Conservation (phyloP, 2,888 invertebrate genomes). For the Anoplius nigerrimus region DNA sequence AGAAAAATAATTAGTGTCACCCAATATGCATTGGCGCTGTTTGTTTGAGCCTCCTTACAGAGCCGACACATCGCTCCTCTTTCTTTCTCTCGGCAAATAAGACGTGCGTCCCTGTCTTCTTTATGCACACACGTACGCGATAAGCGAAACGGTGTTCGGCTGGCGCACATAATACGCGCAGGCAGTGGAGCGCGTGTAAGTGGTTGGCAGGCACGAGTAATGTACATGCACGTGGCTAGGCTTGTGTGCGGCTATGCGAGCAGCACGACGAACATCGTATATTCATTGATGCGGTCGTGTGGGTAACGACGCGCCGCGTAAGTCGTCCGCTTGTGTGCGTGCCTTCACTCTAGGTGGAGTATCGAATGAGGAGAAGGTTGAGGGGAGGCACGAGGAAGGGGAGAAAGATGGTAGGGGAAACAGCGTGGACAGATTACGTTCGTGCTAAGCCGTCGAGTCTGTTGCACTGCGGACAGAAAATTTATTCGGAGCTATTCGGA, state of each 20-base stretch:
- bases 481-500: background rate
- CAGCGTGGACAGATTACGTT: conserved; percentile 42
- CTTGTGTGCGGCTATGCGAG: background rate
- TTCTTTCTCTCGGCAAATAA: conserved; percentile 40
- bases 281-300: conserved; percentile 1
- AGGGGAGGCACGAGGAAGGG: conserved; percentile 34
- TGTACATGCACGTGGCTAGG: background rate
- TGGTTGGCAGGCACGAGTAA: background rate
- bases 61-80: background rate
- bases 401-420: conserved; percentile 37
- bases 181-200: no score
- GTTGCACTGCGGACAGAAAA: background rate
- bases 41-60: background rate
- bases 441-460: conserved; percentile 24
- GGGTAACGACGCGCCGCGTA: background rate
- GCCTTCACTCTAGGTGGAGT: conserved; percentile 13
- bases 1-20: no score
- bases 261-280: background rate
- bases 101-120: conserved; percentile 31
- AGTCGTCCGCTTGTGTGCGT: background rate
- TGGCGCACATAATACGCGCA: conserved; percentile 22
- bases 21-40: no score
- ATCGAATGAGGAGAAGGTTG: conserved; percentile 39
- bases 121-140: conserved; percentile 30
- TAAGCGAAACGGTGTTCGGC: conserved; percentile 37